Evolutionary conservation across 2,113 vertebrate genomes (phyloP).

Genomic region (Apodemus speciosus): DNA sequence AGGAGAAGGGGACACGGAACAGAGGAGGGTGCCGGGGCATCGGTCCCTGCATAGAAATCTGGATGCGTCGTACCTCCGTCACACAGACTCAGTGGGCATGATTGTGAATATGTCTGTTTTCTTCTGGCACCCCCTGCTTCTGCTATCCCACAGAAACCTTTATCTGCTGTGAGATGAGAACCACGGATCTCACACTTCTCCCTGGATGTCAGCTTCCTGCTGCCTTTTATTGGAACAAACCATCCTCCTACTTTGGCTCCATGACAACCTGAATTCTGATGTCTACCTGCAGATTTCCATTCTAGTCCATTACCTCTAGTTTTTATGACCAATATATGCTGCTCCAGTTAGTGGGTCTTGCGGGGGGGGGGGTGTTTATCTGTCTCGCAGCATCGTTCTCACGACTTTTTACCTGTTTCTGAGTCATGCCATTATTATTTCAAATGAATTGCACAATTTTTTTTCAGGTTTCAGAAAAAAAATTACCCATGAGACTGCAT

Average conservation of each 20-base stretch:
- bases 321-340: not conserved
- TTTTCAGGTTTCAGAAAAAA: not conserved
- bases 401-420: constrained; percentile 1
- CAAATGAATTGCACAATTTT: constrained; percentile 34
- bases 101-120: constrained; percentile 23
- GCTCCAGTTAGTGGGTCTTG: constrained; percentile 22
- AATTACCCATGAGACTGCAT: constrained; percentile 1
- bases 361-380: constrained; percentile 52
- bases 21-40: not conserved
- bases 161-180: not conserved
- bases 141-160: not conserved
- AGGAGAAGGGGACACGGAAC: not conserved
- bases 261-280: constrained; percentile 11
- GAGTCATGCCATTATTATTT: not conserved
- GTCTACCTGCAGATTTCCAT: not conserved
- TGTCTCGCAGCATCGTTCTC: not conserved
- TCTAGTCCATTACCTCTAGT: not conserved
- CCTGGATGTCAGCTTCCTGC: not conserved
- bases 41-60: not conserved
- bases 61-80: not conserved
- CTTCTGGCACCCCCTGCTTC: not conserved
- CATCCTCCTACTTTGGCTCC: not conserved
- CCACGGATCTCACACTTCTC: not conserved
- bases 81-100: not conserved
- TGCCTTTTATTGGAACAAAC: constrained; percentile 15